A percentile compares a stretch with the other conserved stretches of the same genome.
These are phyloP conservation scores for Philonicus albiceps DNA, from an alignment of 2,888 invertebrate species.

Conservation along the genomic window DNA sequence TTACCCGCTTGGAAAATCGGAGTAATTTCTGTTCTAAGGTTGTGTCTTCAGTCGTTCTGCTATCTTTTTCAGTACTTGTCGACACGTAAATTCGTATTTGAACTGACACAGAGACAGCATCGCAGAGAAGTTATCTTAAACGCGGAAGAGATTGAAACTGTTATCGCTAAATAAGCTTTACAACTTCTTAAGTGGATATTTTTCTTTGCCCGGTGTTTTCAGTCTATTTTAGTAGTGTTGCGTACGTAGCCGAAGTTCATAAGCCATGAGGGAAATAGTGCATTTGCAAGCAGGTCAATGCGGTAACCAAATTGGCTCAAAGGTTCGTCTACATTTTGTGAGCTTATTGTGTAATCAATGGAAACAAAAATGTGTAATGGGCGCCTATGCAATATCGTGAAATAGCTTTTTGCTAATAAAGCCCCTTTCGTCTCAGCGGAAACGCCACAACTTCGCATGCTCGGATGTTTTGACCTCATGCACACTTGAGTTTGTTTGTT, in stretches of 20 bases:
- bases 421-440: not conserved
- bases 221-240: conserved; percentile 25
- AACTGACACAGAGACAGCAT: not conserved
- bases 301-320: conserved; percentile 92
- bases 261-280: conserved; percentile 86
- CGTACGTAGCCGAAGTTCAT: not conserved
- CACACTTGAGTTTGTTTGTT: not conserved
- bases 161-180: not conserved
- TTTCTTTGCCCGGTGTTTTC: conserved; percentile 1
- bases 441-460: not conserved
- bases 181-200: not conserved
- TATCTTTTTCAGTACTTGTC: not conserved
- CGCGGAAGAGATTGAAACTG: not conserved
- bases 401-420: not conserved
- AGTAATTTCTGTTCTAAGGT: not conserved
- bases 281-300: conserved; percentile 91
- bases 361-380: not conserved
- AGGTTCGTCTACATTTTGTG: conserved; percentile 67
- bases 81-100: not conserved
- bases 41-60: not conserved
- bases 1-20: not conserved
- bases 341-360: not conserved
- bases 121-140: not conserved
- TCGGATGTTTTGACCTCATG: not conserved
- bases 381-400: not conserved